Conservation (phyloP, 2,797 vertebrate genomes). For the Labroides dimidiatus region DNA sequence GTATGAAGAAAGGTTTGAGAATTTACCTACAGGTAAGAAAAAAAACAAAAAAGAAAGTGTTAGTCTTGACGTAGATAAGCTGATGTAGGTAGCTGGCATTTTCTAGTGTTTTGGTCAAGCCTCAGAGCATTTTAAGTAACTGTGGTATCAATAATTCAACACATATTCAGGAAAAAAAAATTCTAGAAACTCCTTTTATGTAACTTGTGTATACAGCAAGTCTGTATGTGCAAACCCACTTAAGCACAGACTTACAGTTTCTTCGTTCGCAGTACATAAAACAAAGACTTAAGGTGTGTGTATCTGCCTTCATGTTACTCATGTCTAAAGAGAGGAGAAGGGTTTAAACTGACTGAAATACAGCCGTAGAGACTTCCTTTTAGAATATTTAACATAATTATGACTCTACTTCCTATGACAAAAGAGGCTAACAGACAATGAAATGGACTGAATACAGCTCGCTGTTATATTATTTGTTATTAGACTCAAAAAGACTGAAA, state of each 20-base stretch:
- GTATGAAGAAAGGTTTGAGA: background rate
- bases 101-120: background rate
- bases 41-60: too few species aligned
- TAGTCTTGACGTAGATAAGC: too few species aligned
- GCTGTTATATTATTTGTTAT: slow-evolving; percentile 20
- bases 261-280: background rate
- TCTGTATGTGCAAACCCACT: background rate
- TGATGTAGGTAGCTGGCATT: background rate
- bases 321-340: background rate
- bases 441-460: slow-evolving; percentile 15
- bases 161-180: background rate
- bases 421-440: slow-evolving; percentile 6
- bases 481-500: slow-evolving; percentile 20
- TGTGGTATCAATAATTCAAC: slow-evolving; percentile 1
- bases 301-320: background rate
- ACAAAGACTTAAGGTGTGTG: background rate
- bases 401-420: background rate
- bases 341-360: slow-evolving; percentile 10
- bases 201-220: background rate
- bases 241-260: too few species aligned
- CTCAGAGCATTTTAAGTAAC: background rate
- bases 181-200: background rate
- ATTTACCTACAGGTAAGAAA: too few species aligned
- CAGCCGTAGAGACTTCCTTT: background rate
- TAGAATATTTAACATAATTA: background rate